Base-by-base conservation (phyloP, 2,888 invertebrate genomes). In the Yponomeuta cagnagella region DNA sequence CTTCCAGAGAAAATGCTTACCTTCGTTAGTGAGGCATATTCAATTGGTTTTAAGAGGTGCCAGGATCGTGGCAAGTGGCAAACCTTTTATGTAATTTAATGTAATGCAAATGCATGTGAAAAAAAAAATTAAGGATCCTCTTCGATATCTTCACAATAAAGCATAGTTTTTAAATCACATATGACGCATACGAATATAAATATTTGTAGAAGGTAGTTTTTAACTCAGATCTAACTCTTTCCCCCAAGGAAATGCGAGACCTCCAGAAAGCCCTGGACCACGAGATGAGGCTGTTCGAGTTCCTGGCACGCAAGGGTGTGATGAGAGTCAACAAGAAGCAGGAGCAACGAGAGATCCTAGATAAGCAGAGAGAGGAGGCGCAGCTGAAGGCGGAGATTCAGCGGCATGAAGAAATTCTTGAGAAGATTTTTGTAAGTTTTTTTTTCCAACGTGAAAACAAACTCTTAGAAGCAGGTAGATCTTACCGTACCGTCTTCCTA, bases 231-330 rank as follows among this genome's bases (percentile, higher is more conserved):
- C 48, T 6, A 68, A 48, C 31, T 70, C n/a, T 77, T 77, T 4
- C 5, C 37, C 37, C 37, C 37, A 37, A 93, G 85, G 96, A 96
- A 90, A 96, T 97, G 95, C 93, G 95, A 74, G 96, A 96, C 74
- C 89, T 97, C 1, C 94, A 96, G 78, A 93, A 96, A 68, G 93
- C 94, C 1, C 93, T 95, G 67, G 96, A 96, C 80, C 95, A 96
- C 77, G 96, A 96, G 74, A 92, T 94, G 79, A 95, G 95, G 72
- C 87, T 96, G 10, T 94, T 94, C 79, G 93, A 95, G 73, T 97
- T 97, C 79, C 89, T 97, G 70, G 94, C 94, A 0, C 93, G 94
- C 31, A 96, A 96, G 80, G 95, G 95, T 0, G 94, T 96, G 75
- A 94, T 94, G 73, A 83, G 91, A 72, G 87, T 95, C 68, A 94